Evolutionary conservation across 2,113 vertebrate species (phyloP).

Genomic region (Perca fluviatilis): DNA sequence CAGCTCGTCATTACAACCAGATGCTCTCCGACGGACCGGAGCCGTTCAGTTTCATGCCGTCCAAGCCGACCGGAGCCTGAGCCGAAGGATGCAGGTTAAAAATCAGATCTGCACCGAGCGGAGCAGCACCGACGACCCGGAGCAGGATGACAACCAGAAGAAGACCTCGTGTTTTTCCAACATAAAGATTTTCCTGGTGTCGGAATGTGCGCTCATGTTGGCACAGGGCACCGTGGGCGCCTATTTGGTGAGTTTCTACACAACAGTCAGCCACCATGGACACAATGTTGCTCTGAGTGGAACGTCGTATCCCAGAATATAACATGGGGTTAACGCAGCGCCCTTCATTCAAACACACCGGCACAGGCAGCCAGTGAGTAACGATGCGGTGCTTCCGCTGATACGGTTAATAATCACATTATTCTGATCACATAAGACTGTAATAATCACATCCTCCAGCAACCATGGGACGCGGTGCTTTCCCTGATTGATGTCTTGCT

Average conservation of each 20-base stretch:
- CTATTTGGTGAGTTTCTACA: slow-evolving; percentile 91
- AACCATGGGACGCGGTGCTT: slow-evolving; percentile 22
- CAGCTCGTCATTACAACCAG: slow-evolving; percentile 58
- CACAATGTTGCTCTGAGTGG: slow-evolving; percentile 11
- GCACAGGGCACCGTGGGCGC: slow-evolving; percentile 95
- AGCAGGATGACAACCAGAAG: slow-evolving; percentile 88
- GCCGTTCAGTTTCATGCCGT: slow-evolving; percentile 64
- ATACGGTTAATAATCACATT: slow-evolving; percentile 55
- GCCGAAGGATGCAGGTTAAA: slow-evolving; percentile 87
- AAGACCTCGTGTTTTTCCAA: slow-evolving; percentile 93
- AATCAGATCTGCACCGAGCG: slow-evolving; percentile 85
- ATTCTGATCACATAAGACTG: slow-evolving; percentile 43
- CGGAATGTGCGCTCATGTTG: slow-evolving; percentile 95
- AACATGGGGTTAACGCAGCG: slow-evolving; percentile 55
- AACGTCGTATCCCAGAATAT: slow-evolving; percentile 1
- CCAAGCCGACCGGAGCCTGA: slow-evolving; percentile 74
- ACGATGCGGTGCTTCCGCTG: slow-evolving; percentile 37
- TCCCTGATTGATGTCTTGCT: slow-evolving; percentile 65
- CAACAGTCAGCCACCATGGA: neutral
- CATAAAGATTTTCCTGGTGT: slow-evolving; percentile 94
- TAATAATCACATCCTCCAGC: slow-evolving; percentile 46
- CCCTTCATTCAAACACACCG: slow-evolving; percentile 46
- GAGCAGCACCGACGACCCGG: slow-evolving; percentile 86
- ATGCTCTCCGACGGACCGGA: slow-evolving; percentile 72
- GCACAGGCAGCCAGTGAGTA: slow-evolving; percentile 40